A percentile compares a stretch with the other conserved stretches of the same genome.
Evolutionary conservation across 2,113 vertebrate species (phyloP).

Genomic region (Marmota monax): DNA sequence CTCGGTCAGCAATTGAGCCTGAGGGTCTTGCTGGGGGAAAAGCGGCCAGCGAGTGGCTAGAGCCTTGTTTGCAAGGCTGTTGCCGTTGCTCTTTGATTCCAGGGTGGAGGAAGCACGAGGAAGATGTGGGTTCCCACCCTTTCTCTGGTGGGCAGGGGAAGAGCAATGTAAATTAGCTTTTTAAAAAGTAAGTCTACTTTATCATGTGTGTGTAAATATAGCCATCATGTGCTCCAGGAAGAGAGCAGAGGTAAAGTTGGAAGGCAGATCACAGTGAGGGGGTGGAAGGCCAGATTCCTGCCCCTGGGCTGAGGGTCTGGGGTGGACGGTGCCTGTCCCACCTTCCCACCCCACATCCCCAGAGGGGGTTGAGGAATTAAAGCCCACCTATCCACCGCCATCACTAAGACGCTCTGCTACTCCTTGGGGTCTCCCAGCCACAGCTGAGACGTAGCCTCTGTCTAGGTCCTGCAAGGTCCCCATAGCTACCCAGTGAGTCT

Average conservation of each 20-base stretch:
- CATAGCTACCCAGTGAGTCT: not conserved
- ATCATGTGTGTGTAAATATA: not conserved
- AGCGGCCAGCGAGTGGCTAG: not conserved
- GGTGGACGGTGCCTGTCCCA: too few species aligned
- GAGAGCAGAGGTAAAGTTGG: not conserved
- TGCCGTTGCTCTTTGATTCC: not conserved
- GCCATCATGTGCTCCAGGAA: not conserved
- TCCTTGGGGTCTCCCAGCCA: not conserved
- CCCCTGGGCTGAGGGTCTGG: not conserved
- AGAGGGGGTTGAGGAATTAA: not conserved
- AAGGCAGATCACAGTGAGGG: not conserved
- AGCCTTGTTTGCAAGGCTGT: not conserved
- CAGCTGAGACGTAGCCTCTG: not conserved
- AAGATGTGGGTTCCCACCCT: not conserved
- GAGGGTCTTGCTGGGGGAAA: not conserved
- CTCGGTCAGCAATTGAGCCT: not conserved
- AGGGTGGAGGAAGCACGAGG: not conserved
- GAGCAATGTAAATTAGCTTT: not conserved
- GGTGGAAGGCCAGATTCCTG: not conserved
- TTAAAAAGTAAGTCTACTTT: not conserved
- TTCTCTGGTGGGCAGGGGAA: not conserved
- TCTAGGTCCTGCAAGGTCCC: not conserved
- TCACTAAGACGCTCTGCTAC: fast-evolving
- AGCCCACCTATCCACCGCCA: too few species aligned
- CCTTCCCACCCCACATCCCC: not conserved